Percentiles rank a stretch among this genome's conserved stretches.
These are phyloP conservation scores for Tursiops truncatus DNA, from an alignment of 2,113 vertebrate species.

Conservation along the genomic window DNA sequence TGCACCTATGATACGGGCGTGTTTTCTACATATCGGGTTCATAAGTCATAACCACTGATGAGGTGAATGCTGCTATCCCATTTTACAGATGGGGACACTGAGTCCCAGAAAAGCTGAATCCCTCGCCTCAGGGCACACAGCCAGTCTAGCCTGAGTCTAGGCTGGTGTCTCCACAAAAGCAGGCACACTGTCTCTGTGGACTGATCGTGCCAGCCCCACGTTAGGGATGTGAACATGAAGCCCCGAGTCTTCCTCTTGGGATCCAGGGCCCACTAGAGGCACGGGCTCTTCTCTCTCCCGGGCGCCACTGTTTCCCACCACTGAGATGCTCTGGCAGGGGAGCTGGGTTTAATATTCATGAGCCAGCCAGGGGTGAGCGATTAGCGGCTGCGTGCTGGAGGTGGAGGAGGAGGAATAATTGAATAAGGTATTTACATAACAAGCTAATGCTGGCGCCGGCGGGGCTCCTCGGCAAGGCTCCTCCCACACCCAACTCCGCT, in stretches of 20 bases:
- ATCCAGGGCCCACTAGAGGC: neutral
- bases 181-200: neutral
- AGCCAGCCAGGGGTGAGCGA: slow-evolving; percentile 67
- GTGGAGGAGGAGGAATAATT: slow-evolving; percentile 53
- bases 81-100: neutral
- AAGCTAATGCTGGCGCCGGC: slow-evolving; percentile 52
- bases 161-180: neutral
- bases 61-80: too few relatives aligned
- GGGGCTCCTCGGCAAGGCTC: neutral
- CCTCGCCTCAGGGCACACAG: neutral
- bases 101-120: neutral
- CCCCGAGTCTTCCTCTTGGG: too few relatives aligned
- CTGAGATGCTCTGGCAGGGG: neutral
- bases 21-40: neutral
- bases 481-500: neutral
- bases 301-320: neutral
- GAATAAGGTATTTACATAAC: slow-evolving; percentile 75
- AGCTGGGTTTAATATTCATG: slow-evolving; percentile 68
- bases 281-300: neutral
- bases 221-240: fast-evolving
- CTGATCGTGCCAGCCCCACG: neutral
- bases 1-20: fast-evolving
- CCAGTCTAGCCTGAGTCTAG: neutral
- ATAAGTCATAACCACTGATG: neutral
- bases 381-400: slow-evolving; percentile 55